These are phyloP conservation scores for Sarcophaga caerulescens DNA, from an alignment of 2,888 invertebrate species.

Conservation along the genomic window DNA sequence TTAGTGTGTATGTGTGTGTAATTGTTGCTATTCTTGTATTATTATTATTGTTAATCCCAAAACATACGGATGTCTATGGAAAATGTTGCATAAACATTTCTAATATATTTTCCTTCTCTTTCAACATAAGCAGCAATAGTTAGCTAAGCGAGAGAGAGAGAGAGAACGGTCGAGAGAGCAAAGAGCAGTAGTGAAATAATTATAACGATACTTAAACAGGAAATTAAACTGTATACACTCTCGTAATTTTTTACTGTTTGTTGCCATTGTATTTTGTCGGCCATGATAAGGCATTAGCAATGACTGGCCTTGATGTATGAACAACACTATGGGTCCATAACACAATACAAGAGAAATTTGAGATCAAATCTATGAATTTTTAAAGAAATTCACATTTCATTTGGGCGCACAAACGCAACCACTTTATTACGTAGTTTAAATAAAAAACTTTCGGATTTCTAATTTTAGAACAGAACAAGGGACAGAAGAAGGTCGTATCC, in stretches of 20 bases:
- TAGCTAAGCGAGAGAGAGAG: too few relatives aligned
- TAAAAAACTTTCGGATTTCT: too few relatives aligned
- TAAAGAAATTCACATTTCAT: too few relatives aligned
- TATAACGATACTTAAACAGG: constrained; percentile 36
- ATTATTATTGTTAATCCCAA: not conserved
- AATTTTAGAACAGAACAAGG: too few relatives aligned
- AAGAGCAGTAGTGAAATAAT: not conserved
- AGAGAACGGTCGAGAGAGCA: not conserved
- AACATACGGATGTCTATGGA: constrained; percentile 18
- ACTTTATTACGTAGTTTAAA: too few relatives aligned
- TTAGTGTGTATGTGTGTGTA: not conserved
- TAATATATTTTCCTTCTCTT: not conserved
- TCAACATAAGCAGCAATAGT: not conserved
- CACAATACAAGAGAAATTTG: too few relatives aligned
- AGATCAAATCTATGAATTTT: too few relatives aligned
- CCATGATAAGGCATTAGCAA: not conserved
- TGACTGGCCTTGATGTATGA: not conserved
- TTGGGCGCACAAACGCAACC: too few relatives aligned
- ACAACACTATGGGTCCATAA: too few relatives aligned
- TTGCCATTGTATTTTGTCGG: not conserved
- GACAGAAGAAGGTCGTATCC: too few relatives aligned
- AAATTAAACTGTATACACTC: constrained; percentile 53
- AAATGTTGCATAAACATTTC: constrained; percentile 8
- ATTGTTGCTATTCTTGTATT: constrained; percentile 9
- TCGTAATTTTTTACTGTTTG: not conserved